A percentile compares a stretch with the other conserved stretches of the same genome.
Evolutionary conservation across 2,888 invertebrate species (phyloP).

Genomic region (Molorchus minor): DNA sequence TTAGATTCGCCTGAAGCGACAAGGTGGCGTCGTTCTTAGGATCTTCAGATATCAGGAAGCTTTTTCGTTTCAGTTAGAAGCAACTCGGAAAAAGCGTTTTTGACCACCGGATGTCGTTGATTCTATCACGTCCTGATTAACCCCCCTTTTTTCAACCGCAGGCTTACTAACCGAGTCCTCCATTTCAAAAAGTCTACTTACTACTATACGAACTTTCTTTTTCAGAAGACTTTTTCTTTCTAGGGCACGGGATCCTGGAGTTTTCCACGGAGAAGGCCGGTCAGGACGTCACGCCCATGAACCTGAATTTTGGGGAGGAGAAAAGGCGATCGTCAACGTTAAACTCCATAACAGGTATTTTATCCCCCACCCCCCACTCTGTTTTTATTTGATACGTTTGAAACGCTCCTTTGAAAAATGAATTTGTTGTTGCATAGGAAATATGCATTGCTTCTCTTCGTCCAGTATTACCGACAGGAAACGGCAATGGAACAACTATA

Average conservation of each 20-base stretch:
- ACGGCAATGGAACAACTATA: not conserved
- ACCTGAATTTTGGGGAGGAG: constrained; percentile 77
- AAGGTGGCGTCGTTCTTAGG: too few relatives aligned
- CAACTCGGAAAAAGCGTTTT: too few relatives aligned
- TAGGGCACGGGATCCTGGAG: constrained; percentile 79
- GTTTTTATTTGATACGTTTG: too few relatives aligned
- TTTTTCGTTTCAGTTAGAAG: too few relatives aligned
- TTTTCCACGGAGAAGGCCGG: constrained; percentile 89
- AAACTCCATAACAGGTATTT: constrained; percentile 78
- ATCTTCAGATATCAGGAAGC: too few relatives aligned
- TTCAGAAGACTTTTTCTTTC: constrained; percentile 28
- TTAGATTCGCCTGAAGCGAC: too few relatives aligned
- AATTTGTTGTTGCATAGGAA: constrained; percentile 35
- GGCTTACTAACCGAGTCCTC: constrained; percentile 1
- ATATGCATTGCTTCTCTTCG: constrained; percentile 35
- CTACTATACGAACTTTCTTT: constrained; percentile 9
- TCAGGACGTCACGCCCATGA: constrained; percentile 86
- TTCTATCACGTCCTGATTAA: too few relatives aligned
- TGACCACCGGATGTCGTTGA: too few relatives aligned
- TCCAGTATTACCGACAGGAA: not conserved
- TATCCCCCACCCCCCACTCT: constrained; percentile 10
- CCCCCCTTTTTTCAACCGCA: not conserved
- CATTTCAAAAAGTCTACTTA: not conserved
- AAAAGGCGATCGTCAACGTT: constrained; percentile 76
- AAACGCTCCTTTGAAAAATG: too few relatives aligned